Evolutionary conservation across 2,888 invertebrate species (phyloP).

Genomic region (Dryocosmus kuriphilus): DNA sequence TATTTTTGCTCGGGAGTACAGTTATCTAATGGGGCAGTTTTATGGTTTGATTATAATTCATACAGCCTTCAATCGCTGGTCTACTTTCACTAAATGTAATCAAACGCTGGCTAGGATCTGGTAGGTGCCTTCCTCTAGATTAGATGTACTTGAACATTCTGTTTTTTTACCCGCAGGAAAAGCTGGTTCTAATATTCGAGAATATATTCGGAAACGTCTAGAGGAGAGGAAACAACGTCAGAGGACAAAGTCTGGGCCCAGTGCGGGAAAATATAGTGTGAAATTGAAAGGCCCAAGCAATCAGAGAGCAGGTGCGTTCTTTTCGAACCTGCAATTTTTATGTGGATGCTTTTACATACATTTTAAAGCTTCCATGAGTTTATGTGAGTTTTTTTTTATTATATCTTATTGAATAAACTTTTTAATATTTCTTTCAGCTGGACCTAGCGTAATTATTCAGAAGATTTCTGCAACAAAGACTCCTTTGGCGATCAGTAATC

Average conservation of each 20-base stretch:
- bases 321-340: constrained; percentile 1
- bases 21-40: background rate
- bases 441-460: constrained; percentile 65
- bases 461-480: constrained; percentile 58
- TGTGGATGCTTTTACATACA: background rate
- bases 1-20: background rate
- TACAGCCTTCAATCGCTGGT: background rate
- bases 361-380: constrained; percentile 5
- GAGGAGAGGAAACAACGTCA: constrained; percentile 80
- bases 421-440: constrained; percentile 53
- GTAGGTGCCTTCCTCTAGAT: constrained; percentile 51
- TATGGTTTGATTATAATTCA: background rate
- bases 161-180: constrained; percentile 44
- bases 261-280: constrained; percentile 68
- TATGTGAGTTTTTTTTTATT: constrained; percentile 10
- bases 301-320: constrained; percentile 66
- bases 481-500: constrained; percentile 15
- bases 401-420: constrained; percentile 7
- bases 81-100: background rate
- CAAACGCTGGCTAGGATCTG: constrained; percentile 71
- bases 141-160: background rate
- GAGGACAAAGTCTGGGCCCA: constrained; percentile 77
- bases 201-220: constrained; percentile 80
- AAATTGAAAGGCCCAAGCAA: constrained; percentile 70
- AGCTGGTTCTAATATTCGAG: constrained; percentile 78